These are phyloP conservation scores for Xiphophorus hellerii DNA, from an alignment of 2,113 vertebrate genomes.

Conservation along the genomic window DNA sequence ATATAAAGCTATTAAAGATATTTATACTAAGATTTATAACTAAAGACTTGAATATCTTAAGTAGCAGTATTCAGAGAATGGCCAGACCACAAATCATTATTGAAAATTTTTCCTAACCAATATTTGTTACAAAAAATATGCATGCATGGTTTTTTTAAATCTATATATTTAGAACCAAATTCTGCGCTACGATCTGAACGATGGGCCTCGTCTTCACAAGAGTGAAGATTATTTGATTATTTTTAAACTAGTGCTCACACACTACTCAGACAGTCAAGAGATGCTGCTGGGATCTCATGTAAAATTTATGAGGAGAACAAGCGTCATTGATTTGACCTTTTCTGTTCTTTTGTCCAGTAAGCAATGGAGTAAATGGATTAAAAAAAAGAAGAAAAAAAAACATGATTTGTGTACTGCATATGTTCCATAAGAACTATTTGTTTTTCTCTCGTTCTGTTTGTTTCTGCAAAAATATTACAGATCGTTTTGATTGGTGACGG, in stretches of 20 bases:
- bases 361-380: constrained; percentile 40
- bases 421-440: neutral
- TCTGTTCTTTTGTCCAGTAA: constrained; percentile 45
- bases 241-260: constrained; percentile 12
- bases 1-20: too few relatives aligned
- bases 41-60: constrained; percentile 41
- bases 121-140: too few relatives aligned
- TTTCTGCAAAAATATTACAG: neutral
- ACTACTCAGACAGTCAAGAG: constrained; percentile 35
- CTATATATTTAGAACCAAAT: neutral
- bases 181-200: neutral
- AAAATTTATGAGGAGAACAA: constrained; percentile 53
- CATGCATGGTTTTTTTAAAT: too few relatives aligned
- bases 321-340: constrained; percentile 65
- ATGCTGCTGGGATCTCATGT: constrained; percentile 25
- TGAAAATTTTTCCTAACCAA: too few relatives aligned
- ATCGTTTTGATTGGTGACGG: neutral
- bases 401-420: constrained; percentile 8
- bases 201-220: neutral
- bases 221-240: neutral
- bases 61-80: constrained; percentile 29
- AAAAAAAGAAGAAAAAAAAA: neutral
- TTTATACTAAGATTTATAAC: too few relatives aligned
- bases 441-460: neutral
- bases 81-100: constrained; percentile 13